Base-by-base conservation (phyloP, 1,140 invertebrate species). In the Adoxophyes honmai region DNA sequence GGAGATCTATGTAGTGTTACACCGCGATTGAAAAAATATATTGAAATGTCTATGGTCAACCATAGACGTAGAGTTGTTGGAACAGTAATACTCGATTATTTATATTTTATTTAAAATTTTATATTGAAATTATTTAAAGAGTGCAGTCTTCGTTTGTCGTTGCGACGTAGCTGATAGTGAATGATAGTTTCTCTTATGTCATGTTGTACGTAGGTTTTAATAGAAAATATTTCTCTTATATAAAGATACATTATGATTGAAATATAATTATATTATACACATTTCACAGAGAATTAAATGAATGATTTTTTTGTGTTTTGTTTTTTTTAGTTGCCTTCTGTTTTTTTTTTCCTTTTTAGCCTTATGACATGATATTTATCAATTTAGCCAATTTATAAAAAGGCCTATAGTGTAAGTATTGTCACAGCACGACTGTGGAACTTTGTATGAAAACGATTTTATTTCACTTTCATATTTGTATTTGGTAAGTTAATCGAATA, bases 11-110 rank as follows among this genome's bases (percentile, higher is more conserved):
- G 21, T 81, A 77, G 70, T 81, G 71, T 85, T 82, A 79, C 73
- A 75, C 68, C 68, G 73, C 71, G 64, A 66, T 77, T 74, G 67
- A 71, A 58, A 78, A 70, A 73, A 68, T 74, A 75, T 80, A 79
- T 83, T 64, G 72, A 48, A 48, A 68, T 62, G 62, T 81, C 83
- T 83, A 69, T 84, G 81, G 81, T 82, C 59, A 79, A 82, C 80
- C 83, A 73, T 75, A 78, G 76, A 70, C 57, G 67, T 75, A 81
- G 73, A 77, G 70, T 87, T 84, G 81, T 85, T 87, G 80, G 79
- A 87, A 87, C 81, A 78, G 73, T 87, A 87, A 87, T 87, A 87
- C 84, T 87, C 84, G 81, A 80, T 82, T 87, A 86, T 86, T 87
- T 86, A 86, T 86, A 83, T 86, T 86, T 87, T 87, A 82, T 81